Base-by-base conservation (phyloP, 2,888 invertebrate genomes). In the Bibio marci region DNA sequence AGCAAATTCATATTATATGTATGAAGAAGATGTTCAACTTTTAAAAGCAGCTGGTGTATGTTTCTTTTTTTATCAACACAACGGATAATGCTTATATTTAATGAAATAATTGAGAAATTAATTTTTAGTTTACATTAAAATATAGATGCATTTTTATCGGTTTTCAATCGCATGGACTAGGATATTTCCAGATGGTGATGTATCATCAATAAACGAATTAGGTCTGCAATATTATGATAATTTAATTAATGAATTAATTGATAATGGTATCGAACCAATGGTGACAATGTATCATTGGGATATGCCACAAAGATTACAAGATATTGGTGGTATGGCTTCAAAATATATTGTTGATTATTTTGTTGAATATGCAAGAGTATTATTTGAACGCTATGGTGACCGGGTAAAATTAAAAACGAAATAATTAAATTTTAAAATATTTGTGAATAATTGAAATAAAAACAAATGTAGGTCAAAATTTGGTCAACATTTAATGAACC, bases 141-240 rank as follows among this genome's bases (percentile, higher is more conserved):
- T n/a, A 14, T 12, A 37, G 43, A 14, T 66, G 0, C 54, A 69
- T 34, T 66, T 65, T 46, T 71, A 71, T 49, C 57, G 72, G 33
- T 71, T 73, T 49, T 72, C 72, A 3, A 63, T 73, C 41, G 66
- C 73, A 1, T 80, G 80, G 79, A 53, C 73, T 0, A 59, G 79
- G 19, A 59, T 80, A 17, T 51, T 77, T 35, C 73, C 78, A 0
- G 66, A 63, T 18, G 72, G 71, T 30, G 65, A 64, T 35, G 44
- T 62, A 1, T 62, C 68, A 36, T 54, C 59, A n/a, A 55, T 73
- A 11, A 80, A 75, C 50, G 50, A 65, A 46, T 62, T 61, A 2
- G 80, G 76, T 3, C 57, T 74, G 12, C 54, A 64, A 22, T 77
- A 78, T 53, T 81, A 80, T 55, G 71, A 73, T 45, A 62, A 67